Evolutionary conservation across 2,888 invertebrate species (phyloP).

Genomic region (Campoplex capitator): DNA sequence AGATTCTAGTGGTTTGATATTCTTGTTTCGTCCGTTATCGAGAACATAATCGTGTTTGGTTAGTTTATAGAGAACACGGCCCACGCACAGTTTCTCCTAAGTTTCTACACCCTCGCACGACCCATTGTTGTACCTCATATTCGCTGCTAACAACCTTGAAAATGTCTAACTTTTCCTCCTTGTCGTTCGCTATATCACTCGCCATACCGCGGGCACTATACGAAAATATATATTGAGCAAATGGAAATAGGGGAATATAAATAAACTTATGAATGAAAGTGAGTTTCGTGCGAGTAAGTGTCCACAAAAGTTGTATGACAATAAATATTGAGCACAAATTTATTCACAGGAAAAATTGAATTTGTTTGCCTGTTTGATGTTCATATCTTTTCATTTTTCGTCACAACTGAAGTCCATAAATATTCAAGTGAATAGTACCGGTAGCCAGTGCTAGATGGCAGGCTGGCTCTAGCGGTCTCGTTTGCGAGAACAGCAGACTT

Average conservation of each 20-base stretch:
- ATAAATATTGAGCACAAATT: background rate
- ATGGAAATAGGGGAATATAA: background rate
- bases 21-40: slow-evolving; percentile 28
- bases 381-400: background rate
- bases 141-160: background rate
- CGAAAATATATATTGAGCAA: background rate
- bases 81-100: slow-evolving; percentile 28
- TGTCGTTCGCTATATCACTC: slow-evolving; percentile 9
- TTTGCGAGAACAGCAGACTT: background rate
- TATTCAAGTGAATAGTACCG: background rate
- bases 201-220: background rate
- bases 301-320: background rate
- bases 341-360: background rate
- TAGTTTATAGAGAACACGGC: background rate
- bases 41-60: slow-evolving; percentile 30
- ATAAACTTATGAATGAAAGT: background rate
- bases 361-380: background rate
- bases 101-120: slow-evolving; percentile 23
- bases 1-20: background rate
- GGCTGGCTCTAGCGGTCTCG: background rate
- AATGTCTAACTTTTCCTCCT: slow-evolving; percentile 37
- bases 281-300: background rate
- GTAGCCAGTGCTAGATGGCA: background rate
- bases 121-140: slow-evolving; percentile 35
- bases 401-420: background rate